These are phyloP conservation scores for Actinostola sp. DNA, from an alignment of 92 coral and sea anemone species.

Conservation along the genomic window DNA sequence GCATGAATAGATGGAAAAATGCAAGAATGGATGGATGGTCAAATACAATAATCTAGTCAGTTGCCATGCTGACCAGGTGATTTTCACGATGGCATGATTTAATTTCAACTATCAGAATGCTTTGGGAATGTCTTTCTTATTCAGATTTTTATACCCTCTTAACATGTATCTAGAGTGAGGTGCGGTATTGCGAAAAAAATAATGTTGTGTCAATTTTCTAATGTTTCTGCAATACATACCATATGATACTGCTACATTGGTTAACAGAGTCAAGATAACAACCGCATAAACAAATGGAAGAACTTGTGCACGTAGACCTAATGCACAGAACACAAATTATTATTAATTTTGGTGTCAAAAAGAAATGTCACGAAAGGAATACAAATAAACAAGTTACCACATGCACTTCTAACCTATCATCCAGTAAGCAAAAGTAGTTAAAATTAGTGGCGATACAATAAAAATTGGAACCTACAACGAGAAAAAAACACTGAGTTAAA, in stretches of 20 bases:
- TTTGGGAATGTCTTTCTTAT: no score
- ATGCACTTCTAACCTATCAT: no score
- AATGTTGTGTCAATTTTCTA: background rate
- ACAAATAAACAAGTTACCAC: background rate
- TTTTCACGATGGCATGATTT: no score
- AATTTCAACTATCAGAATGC: no score
- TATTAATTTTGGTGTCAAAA: background rate
- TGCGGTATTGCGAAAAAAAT: no score
- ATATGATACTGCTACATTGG: constrained; percentile 62
- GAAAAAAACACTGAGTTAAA: background rate
- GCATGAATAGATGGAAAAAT: no score
- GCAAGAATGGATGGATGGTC: no score
- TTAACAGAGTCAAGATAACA: constrained; percentile 36
- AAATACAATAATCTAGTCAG: no score
- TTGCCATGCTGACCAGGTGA: no score
- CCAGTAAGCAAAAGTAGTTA: constrained; percentile 79
- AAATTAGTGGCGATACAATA: constrained; percentile 60
- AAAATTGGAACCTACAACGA: constrained; percentile 76
- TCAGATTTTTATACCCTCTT: no score
- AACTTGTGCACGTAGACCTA: constrained; percentile 43
- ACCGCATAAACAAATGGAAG: constrained; percentile 24
- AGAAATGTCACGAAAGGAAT: background rate
- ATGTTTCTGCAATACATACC: constrained; percentile 28
- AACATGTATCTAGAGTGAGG: no score
- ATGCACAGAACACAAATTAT: background rate